Evolutionary conservation across 2,797 vertebrate species (phyloP).

Genomic region (Dallia pectoralis): DNA sequence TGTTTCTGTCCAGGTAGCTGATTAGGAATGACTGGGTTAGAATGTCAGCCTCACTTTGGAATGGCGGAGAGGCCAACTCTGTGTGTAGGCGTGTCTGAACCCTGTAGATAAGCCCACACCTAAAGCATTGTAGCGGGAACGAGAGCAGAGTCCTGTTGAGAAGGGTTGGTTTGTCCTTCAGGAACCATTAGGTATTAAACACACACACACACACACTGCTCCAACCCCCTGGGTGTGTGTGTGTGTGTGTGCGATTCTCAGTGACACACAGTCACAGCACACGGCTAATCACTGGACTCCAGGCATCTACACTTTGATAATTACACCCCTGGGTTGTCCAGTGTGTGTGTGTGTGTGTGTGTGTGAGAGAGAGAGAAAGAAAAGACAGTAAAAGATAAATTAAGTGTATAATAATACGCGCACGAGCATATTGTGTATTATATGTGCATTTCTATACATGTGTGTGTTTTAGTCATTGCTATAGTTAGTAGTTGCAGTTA

Average conservation of each 20-base stretch:
- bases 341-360: conserved; percentile 33
- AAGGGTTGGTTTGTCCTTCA: no score
- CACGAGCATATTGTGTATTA: no score
- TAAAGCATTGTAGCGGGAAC: conserved; percentile 38
- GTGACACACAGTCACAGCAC: conserved; percentile 60
- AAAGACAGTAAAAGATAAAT: no score
- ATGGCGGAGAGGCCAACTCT: conserved; percentile 3
- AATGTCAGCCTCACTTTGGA: conserved; percentile 62
- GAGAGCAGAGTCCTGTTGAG: conserved; percentile 58
- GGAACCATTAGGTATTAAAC: no score
- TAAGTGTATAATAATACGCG: no score
- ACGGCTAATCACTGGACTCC: conserved; percentile 47
- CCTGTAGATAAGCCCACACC: conserved; percentile 59
- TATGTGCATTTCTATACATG: no score
- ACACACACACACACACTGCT: conserved; percentile 12
- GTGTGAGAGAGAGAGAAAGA: background rate
- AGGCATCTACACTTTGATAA: conserved; percentile 50
- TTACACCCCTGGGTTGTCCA: conserved; percentile 56
- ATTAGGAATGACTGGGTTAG: conserved; percentile 59
- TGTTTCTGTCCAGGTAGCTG: conserved; percentile 43
- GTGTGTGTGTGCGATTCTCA: conserved; percentile 25
- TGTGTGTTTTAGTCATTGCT: no score
- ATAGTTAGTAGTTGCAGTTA: no score
- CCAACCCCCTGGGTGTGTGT: background rate
- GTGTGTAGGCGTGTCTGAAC: conserved; percentile 13